Evolutionary conservation across 2,113 vertebrate species (phyloP).

Genomic region (Puma concolor): DNA sequence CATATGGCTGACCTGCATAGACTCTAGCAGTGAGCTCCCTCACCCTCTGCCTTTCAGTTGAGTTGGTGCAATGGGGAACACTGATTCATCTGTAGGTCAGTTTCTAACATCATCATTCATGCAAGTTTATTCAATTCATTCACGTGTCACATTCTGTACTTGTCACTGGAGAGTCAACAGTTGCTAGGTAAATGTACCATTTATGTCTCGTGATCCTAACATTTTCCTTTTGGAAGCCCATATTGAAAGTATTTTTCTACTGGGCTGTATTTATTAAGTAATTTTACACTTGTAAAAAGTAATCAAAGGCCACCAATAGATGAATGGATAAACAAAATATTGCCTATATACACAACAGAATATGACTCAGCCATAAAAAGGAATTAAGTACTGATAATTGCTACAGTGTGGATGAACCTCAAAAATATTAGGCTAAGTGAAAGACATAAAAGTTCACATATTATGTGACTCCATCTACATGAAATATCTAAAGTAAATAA

Average conservation of each 20-base stretch:
- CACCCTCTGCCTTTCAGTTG: not conserved
- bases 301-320: not conserved
- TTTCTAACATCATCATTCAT: not conserved
- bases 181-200: not conserved
- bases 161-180: not conserved
- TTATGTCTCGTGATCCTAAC: not conserved
- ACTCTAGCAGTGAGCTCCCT: not conserved
- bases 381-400: not conserved
- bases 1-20: not conserved
- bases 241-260: conserved; percentile 3
- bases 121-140: not conserved
- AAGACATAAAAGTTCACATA: not conserved
- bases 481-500: not conserved
- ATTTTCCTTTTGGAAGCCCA: conserved; percentile 23
- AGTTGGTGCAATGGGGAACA: not conserved
- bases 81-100: not conserved
- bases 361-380: not conserved
- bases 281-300: conserved; percentile 3
- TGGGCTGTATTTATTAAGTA: not conserved
- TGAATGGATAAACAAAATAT: not conserved
- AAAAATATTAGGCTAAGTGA: not conserved
- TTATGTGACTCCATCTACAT: not conserved
- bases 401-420: not conserved
- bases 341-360: not conserved
- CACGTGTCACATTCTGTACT: not conserved